Evolutionary conservation across 2,113 vertebrate species (phyloP), one percentile per base, ranked within the genome.

Genomic region (Colaptes auratus): DNA sequence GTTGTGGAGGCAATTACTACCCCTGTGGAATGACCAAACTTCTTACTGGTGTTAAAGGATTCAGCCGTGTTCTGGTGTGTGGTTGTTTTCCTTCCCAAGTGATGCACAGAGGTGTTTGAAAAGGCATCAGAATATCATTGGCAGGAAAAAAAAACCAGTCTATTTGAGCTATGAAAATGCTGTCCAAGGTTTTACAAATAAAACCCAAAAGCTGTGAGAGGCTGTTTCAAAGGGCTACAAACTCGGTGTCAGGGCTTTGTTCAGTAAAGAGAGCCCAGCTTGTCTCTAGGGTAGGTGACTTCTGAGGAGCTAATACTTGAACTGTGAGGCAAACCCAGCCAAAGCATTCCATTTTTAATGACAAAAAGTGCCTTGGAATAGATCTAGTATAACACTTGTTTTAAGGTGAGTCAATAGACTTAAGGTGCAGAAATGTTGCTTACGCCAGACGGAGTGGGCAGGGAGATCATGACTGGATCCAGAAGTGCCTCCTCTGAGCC

Each of bases 161-260:
- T 27, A 48, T 73, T 25, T 63, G 50, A 77, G 48, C 90, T 44
- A 35, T 15, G 10, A 78, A 79, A 88, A 73, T 2, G 6, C 60
- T 89, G 63, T 91, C 67, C 66, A 85, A 50, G 87, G 20, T 89
- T 92, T 70, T 31, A 30, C 64, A 85, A 94, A 55, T 64, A 91
- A 82, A 79, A 31, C 30, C 59, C 55, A 11, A 71, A 86, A 81
- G 15, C 77, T 93, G 73, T 42, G 66, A 19, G 35, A 36, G 7
- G 1, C 50, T 36, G 28, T 87, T n/a, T 89, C 44, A 14, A 42
- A 65, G 39, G 52, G 50, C 71, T 75, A 10, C 44, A 69, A 50
- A 7, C 31, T 56, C 27, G 24, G 21, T 27, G 35, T 64, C 79
- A 69, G 70, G 30, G 35, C 50, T 81, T 53, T 6, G 0, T 89